Percentiles rank a stretch among this genome's conserved stretches.
phyloP scores from a whole-genome alignment of 2,888 invertebrate genomes.

The Bellardia pandia region DNA sequence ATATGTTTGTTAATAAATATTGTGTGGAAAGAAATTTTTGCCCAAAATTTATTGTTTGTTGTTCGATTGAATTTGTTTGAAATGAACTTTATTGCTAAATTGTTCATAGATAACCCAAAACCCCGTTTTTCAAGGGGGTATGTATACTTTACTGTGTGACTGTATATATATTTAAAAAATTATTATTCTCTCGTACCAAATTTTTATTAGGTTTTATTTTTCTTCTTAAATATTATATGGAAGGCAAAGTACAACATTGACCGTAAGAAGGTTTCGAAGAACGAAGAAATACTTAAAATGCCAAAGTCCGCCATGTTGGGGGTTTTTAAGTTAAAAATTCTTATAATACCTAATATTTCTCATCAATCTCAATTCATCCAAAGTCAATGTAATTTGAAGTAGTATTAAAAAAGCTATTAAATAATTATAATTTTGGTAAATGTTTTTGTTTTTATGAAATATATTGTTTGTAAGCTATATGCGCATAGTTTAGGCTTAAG shows the following conservation, averaged over 20 bases:
- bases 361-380: background rate
- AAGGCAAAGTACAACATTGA: constrained; percentile 57
- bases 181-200: background rate
- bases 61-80: no score
- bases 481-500: background rate
- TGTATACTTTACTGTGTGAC: no score
- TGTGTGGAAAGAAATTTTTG: no score
- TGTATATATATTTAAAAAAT: constrained; percentile 43
- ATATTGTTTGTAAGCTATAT: background rate
- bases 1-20: no score
- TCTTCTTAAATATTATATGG: constrained; percentile 8
- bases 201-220: constrained; percentile 22
- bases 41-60: no score
- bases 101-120: no score
- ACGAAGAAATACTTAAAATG: constrained; percentile 37
- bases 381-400: constrained; percentile 46
- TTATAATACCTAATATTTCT: background rate
- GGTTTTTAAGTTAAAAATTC: background rate
- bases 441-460: background rate
- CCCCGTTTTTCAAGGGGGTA: no score
- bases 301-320: constrained; percentile 28
- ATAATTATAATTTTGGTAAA: no score
- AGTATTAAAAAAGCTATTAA: background rate
- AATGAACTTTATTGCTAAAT: no score
- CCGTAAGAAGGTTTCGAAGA: constrained; percentile 51